Evolutionary conservation across 2,113 vertebrate species (phyloP).

Genomic region (Caloenas nicobarica): DNA sequence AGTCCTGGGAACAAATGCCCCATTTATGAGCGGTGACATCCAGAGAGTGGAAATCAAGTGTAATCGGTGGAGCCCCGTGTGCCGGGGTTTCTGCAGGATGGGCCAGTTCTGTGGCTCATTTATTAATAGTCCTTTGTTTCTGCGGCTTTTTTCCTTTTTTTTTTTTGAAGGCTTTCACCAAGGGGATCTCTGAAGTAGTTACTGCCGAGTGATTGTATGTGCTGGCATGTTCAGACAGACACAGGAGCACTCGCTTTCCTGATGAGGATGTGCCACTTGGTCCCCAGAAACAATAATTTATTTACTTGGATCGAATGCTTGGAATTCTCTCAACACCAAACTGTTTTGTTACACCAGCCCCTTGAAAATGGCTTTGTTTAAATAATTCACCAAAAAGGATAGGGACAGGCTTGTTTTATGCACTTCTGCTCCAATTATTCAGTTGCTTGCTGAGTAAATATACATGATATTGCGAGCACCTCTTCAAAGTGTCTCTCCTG

Average conservation of each 20-base stretch:
- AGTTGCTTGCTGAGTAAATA: not conserved
- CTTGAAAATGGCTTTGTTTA: not conserved
- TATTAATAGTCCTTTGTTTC: not conserved
- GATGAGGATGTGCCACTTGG: not conserved
- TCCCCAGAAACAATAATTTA: not conserved
- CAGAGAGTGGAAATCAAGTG: no score
- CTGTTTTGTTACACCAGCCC: not conserved
- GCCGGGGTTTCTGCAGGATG: not conserved
- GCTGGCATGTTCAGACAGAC: not conserved
- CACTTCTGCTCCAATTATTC: slow-evolving; percentile 42
- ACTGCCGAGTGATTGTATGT: not conserved
- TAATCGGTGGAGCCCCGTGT: rapidly evolving
- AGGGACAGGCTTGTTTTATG: not conserved
- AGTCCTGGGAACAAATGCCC: not conserved
- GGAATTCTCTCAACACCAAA: not conserved
- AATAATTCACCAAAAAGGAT: not conserved
- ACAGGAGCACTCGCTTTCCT: not conserved
- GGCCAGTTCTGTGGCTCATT: rapidly evolving
- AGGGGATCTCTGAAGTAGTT: not conserved
- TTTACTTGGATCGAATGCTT: not conserved
- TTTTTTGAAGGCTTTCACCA: not conserved
- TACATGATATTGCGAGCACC: not conserved
- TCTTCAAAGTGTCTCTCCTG: not conserved
- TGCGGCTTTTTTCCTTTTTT: not conserved
- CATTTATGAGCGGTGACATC: rapidly evolving